Evolutionary conservation across 1,140 invertebrate genomes (phyloP), one percentile per base, ranked within the genome.

Genomic region (Calephelis virginiensis): DNA sequence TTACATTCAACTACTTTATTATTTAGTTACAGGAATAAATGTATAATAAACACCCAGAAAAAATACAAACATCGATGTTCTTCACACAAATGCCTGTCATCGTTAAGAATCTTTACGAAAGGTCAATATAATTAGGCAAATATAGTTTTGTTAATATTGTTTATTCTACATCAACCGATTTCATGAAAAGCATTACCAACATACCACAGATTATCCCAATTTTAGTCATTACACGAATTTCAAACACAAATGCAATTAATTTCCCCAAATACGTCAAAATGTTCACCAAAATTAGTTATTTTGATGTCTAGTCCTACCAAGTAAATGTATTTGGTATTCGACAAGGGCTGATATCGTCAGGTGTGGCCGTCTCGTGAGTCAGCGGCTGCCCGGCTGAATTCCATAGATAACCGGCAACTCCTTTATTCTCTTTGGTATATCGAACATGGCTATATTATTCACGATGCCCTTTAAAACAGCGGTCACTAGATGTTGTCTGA

Each of bases 321-420:
- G 72, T 69, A 74, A 71, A 77, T 79, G 69, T 76, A 75, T 71
- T 71, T 77, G 82, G 82, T 80, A 85, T 87, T 84, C 79, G 78
- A 78, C 76, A 83, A 75, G 74, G 75, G 72, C 78, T 78, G 74
- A 74, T 75, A 74, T 82, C 82, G 77, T 87, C 86, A 87, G 86
- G 86, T 86, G 86, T 86, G 85, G 85, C 83, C 81, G 77, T 70
- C 61, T 43, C 72, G 76, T 88, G 85, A 88, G 67, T 89, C 85
- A 89, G 76, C 72, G 75, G 73, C 76, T 73, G 74, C 77, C 72
- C 80, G 74, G 75, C 77, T 82, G 79, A 89, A 89, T 89, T 86
- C 86, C 86, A 78, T 81, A 87, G 83, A 89, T 85, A 84, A 86
- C 80, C 81, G 79, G 76, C 82, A 87, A 86, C 82, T 86, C 84